Percentiles rank a stretch among this genome's conserved stretches.
Conservation (phyloP, 2,797 vertebrate genomes). For the Oophaga sylvatica region DNA sequence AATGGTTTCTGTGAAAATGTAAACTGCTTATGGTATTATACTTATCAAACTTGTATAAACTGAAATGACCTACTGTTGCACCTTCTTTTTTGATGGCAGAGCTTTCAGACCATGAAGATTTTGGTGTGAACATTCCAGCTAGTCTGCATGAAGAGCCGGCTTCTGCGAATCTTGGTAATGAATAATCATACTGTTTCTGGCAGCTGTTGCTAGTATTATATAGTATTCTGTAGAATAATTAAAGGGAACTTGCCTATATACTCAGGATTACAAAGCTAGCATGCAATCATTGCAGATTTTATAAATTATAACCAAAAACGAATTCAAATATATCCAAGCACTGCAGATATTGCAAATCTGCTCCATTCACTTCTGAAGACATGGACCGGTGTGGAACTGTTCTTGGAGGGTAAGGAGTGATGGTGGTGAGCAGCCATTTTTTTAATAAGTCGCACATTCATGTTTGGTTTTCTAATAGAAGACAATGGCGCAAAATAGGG, state of each 20-base stretch:
- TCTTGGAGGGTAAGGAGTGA: too few species aligned
- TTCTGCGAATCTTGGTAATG: conserved; percentile 66
- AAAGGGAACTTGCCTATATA: background rate
- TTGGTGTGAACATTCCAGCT: conserved; percentile 65
- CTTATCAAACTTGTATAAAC: background rate
- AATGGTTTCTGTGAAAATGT: too few species aligned
- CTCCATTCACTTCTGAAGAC: too few species aligned
- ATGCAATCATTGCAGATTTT: too few species aligned
- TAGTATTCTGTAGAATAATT: background rate
- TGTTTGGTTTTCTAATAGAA: too few species aligned
- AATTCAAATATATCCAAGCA: too few species aligned
- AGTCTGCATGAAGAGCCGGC: conserved; percentile 64
- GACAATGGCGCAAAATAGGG: too few species aligned
- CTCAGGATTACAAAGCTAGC: background rate
- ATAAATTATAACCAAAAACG: too few species aligned
- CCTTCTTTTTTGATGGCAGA: conserved; percentile 35
- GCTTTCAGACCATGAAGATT: conserved; percentile 69
- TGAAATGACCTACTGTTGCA: background rate
- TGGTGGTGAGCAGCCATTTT: too few species aligned
- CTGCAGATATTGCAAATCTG: too few species aligned
- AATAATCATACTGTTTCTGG: background rate
- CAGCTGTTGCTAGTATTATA: background rate
- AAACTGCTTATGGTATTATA: background rate
- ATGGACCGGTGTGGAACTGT: too few species aligned
- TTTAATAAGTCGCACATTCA: too few species aligned